A percentile compares a stretch with the other conserved stretches of the same genome.
Conservation (phyloP, 2,888 invertebrate genomes). For the Aphodius sticticus region DNA sequence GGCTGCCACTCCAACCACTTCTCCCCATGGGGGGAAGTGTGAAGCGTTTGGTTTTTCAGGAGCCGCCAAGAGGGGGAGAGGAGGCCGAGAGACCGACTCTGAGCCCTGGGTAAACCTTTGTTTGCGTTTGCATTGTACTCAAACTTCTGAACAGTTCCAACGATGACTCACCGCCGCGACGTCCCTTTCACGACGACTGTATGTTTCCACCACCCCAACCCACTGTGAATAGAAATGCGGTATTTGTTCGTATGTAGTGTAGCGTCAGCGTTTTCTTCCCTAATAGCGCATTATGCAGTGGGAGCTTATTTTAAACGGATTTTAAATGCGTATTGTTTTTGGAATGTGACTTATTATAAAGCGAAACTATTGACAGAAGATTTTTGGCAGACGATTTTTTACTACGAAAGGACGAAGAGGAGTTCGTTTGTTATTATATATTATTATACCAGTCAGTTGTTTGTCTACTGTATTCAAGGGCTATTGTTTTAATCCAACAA, state of each 20-base stretch:
- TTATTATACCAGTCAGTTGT: too few species aligned
- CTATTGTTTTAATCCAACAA: too few species aligned
- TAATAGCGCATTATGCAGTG: neutral
- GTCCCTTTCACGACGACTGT: neutral
- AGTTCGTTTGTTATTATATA: too few species aligned
- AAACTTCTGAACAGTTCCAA: constrained; percentile 4
- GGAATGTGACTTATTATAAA: too few species aligned
- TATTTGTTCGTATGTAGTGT: neutral
- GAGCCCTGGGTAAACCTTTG: neutral
- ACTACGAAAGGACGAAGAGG: too few species aligned
- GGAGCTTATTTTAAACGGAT: neutral
- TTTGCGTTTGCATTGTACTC: neutral
- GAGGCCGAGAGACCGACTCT: neutral
- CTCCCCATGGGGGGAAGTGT: neutral
- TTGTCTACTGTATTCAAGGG: too few species aligned
- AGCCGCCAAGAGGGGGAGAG: neutral
- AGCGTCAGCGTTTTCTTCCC: neutral
- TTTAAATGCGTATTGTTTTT: too few species aligned
- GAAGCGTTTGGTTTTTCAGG: neutral
- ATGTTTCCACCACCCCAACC: neutral
- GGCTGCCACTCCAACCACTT: neutral
- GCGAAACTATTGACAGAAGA: too few species aligned
- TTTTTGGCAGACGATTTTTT: too few species aligned
- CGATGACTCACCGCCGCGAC: neutral
- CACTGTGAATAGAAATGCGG: neutral